Percentiles rank a stretch among this genome's conserved stretches.
These are phyloP conservation scores for Chaitophorus viminalis DNA, from an alignment of 2,888 invertebrate species.

Conservation along the genomic window DNA sequence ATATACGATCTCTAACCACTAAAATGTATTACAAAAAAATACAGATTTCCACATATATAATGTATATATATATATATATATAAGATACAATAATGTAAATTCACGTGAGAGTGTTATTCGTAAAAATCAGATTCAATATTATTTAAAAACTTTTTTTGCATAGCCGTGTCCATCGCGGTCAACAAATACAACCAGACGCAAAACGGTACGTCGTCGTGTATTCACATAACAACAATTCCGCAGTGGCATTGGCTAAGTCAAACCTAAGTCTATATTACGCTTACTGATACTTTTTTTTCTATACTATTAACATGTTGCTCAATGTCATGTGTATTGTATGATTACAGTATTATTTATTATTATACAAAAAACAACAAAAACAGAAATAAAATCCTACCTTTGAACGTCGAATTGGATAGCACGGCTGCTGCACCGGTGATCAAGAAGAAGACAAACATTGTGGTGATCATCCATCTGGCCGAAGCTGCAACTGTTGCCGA, in stretches of 20 bases:
- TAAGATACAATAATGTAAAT: neutral
- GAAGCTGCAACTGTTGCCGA: neutral
- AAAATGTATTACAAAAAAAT: slow-evolving; percentile 4
- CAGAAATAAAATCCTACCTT: slow-evolving; percentile 1
- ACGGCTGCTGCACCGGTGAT: slow-evolving; percentile 8
- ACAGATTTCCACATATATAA: neutral
- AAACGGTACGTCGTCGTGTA: slow-evolving; percentile 43
- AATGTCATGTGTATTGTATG: too few species aligned
- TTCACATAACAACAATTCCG: slow-evolving; percentile 49
- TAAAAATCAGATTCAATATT: neutral
- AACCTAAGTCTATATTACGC: slow-evolving; percentile 3
- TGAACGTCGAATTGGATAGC: slow-evolving; percentile 39
- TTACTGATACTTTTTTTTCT: neutral
- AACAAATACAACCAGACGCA: slow-evolving; percentile 44
- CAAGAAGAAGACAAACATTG: neutral
- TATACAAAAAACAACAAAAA: neutral
- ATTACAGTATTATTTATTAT: neutral
- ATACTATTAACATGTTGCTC: neutral
- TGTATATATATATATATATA: neutral
- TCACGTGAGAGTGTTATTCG: neutral
- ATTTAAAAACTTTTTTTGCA: slow-evolving; percentile 2
- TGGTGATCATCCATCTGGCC: neutral
- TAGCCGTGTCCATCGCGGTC: slow-evolving; percentile 50
- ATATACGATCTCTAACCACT: slow-evolving; percentile 14
- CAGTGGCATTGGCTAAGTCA: slow-evolving; percentile 51